Evolutionary conservation across 2,888 invertebrate species (phyloP).

Genomic region (Crepidodera aurea): DNA sequence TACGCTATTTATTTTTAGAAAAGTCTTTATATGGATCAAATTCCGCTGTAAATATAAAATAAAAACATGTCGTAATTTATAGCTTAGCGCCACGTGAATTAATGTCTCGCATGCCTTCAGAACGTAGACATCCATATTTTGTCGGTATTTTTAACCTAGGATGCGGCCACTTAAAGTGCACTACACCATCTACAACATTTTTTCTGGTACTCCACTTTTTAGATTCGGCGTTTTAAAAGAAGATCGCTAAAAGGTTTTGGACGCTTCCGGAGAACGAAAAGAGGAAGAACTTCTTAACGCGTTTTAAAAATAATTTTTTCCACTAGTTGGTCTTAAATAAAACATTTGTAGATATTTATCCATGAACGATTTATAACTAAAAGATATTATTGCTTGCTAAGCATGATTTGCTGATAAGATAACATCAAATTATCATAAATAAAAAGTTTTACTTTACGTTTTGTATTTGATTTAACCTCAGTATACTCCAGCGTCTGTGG

Average conservation of each 20-base stretch:
- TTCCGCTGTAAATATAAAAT: not conserved
- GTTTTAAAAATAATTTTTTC: too few relatives aligned
- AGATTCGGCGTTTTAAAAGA: not conserved
- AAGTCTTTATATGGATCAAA: too few relatives aligned
- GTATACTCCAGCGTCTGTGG: too few relatives aligned
- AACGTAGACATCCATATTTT: not conserved
- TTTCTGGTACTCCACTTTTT: not conserved
- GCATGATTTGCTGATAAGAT: too few relatives aligned
- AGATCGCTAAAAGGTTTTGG: not conserved
- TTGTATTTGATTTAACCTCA: too few relatives aligned
- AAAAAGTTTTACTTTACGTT: too few relatives aligned
- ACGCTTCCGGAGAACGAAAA: not conserved
- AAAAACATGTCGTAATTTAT: constrained; percentile 29
- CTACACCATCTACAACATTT: not conserved
- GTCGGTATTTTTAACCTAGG: constrained; percentile 16
- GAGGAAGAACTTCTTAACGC: not conserved
- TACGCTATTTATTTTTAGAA: too few relatives aligned
- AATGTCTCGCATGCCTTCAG: constrained; percentile 38
- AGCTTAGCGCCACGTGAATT: constrained; percentile 45
- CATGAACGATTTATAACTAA: too few relatives aligned
- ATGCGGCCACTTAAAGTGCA: constrained; percentile 12
- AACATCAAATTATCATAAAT: too few relatives aligned
- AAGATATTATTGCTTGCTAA: too few relatives aligned
- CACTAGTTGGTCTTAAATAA: too few relatives aligned
- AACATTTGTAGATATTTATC: too few relatives aligned